phyloP scores from a whole-genome alignment of 2,888 invertebrate genomes.

The Tinea semifulvella region DNA sequence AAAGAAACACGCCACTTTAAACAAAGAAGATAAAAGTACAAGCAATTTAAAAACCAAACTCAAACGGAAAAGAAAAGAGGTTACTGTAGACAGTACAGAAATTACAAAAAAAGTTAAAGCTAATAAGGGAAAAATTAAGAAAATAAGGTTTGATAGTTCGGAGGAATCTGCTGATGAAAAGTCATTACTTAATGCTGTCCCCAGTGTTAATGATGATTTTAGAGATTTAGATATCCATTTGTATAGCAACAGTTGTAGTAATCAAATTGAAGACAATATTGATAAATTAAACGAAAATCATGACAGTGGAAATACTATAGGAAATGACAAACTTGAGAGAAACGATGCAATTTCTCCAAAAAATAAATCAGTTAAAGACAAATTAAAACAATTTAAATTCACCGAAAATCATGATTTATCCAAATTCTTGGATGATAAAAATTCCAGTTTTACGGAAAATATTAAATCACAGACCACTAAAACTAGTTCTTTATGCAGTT shows the following conservation, averaged over 20 bases:
- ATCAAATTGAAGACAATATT: constrained; percentile 21
- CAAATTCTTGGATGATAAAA: constrained; percentile 34
- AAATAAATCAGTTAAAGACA: constrained; percentile 22
- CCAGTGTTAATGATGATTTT: constrained; percentile 56
- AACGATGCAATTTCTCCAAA: constrained; percentile 18
- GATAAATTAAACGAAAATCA: constrained; percentile 15
- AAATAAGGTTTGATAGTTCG: constrained; percentile 26
- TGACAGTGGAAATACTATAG: constrained; percentile 5
- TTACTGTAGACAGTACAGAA: constrained; percentile 28
- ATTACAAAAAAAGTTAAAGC: constrained; percentile 23
- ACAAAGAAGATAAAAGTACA: constrained; percentile 26
- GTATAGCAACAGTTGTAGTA: constrained; percentile 14
- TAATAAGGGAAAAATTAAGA: constrained; percentile 18
- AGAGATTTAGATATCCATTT: constrained; percentile 44
- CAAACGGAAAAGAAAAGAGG: constrained; percentile 41
- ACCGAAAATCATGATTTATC: constrained; percentile 35
- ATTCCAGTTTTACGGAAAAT: not conserved
- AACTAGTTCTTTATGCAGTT: constrained; percentile 23
- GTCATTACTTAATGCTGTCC: constrained; percentile 40
- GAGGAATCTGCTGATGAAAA: constrained; percentile 24
- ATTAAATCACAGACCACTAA: not conserved
- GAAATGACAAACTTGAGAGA: constrained; percentile 20
- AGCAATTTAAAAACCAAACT: constrained; percentile 29
- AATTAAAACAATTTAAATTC: constrained; percentile 47
- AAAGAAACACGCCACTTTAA: constrained; percentile 47